Conservation (phyloP, 2,888 invertebrate genomes). For the Melieria crassipennis region DNA sequence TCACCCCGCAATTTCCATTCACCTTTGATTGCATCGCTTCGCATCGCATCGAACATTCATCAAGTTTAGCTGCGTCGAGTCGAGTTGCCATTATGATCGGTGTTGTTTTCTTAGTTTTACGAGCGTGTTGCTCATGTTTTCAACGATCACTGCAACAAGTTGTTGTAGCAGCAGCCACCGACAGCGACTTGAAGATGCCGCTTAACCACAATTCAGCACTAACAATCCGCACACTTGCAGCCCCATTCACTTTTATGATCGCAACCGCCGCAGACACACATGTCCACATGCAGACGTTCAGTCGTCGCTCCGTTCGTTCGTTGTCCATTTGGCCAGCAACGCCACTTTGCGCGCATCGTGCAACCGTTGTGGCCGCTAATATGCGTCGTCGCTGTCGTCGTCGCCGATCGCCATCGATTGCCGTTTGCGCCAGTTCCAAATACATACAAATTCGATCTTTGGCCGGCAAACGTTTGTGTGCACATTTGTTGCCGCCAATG, state of each 20-base stretch:
- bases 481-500: not conserved
- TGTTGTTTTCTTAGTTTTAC: not conserved
- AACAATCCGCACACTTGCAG: slow-evolving; percentile 31
- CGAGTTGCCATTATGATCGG: not conserved
- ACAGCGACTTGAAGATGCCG: not conserved
- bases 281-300: not conserved
- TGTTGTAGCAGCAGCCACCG: not conserved
- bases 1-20: slow-evolving; percentile 4
- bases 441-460: not conserved
- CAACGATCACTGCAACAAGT: too few species aligned
- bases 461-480: not conserved
- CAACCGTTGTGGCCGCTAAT: too few species aligned
- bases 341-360: too few species aligned
- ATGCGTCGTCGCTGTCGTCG: too few species aligned
- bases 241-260: slow-evolving; percentile 38
- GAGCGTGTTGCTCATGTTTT: not conserved
- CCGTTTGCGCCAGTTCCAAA: too few species aligned
- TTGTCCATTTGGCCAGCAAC: too few species aligned
- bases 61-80: not conserved
- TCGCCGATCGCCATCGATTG: not conserved
- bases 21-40: not conserved
- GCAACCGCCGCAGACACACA: not conserved
- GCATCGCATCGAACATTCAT: slow-evolving; percentile 11
- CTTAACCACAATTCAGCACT: not conserved
- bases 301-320: too few species aligned